Evolutionary conservation across 2,797 vertebrate genomes (phyloP), one percentile per base, ranked within the genome.

Genomic region (Selene dorsalis): DNA sequence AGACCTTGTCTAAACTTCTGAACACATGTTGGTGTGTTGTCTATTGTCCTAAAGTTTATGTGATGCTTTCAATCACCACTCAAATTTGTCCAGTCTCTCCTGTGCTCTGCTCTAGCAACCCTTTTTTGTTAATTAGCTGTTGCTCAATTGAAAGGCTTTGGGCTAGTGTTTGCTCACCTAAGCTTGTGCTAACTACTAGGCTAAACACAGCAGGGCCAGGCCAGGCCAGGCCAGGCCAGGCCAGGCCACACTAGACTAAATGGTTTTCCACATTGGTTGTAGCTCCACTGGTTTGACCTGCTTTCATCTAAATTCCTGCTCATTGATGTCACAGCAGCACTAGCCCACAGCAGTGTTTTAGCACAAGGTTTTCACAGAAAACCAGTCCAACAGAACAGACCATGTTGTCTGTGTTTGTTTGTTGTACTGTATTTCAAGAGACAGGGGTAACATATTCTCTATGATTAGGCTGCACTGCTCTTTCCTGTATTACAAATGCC

Each of bases 251-350:
- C 61, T 70, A 57, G 47, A 60, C 62, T 71, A 30, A 77, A 75
- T 70, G 59, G 79, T 74, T 92, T 84, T 84, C 88, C 75, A 75
- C 56, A 67, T 66, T 84, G 77, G 58, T 78, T 83, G 79, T 86
- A 77, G 69, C 71, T 65, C 80, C 55, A 71, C 88, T 90, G 74
- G 87, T 88, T 84, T 90, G 85, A 92, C 91, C 87, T 89, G 84
- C 84, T 91, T 89, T 88, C 32, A 45, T 64, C 65, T 56, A 82
- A 83, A 92, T 90, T 88, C 88, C 78, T 82, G 13, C 65, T 74
- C 48, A 66, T 68, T 88, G 86, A 90, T 80, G 85, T 90, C 90
- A 89, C 52, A 8, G 57, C 35, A 59, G 30, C 16, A 13, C 65
- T 68, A 6, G 58, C 58, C 70, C 72, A 79, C 73, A 79, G 59